Evolutionary conservation across 2,113 vertebrate genomes (phyloP), one percentile per base, ranked within the genome.

Genomic region (Gasterosteus aculeatus): DNA sequence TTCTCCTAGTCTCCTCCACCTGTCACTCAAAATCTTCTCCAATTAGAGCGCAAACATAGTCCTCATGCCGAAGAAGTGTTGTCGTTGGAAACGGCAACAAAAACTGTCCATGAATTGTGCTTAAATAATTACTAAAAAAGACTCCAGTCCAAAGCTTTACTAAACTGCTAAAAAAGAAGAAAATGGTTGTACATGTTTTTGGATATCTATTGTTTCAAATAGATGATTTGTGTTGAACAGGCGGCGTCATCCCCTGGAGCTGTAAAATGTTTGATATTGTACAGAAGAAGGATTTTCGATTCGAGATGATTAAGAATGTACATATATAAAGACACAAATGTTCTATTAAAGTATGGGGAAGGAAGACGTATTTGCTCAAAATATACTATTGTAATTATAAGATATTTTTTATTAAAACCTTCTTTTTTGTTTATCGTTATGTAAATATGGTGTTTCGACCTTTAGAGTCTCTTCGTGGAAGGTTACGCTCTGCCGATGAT

Each of bases 311-410:
- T 98, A 94, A 94, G 96, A 95, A 94, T 96, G 94, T 98, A 96
- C 95, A 97, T 96, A 97, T 96, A 97, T 94, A 96, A 93, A 97
- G 94, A 92, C 82, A 67, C 85, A 97, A 96, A 97, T 96, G 96
- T 96, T 98, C 96, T 97, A 97, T 98, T 95, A 96, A 95, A 97
- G 96, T 95, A 95, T 90, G 94, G 97, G 96, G 95, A 95, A 96
- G 89, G 89, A 94, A 96, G 83, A 93, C 93, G 94, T 97, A 96
- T 98, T 98, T 96, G 95, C 96, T 96, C 95, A 96, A 88, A 97
- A 97, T 96, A 97, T 96, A 96, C 95, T 96, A 96, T 96, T 99
- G 97, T 98, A 99, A 99, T 98, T 97, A 97, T 96, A 96, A 97
- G 95, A 97, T 98, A 98, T 99, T 98, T 99, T 99, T 99, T 98